Conservation (phyloP, 1,140 invertebrate species). For the Drosophila virilis region DNA sequence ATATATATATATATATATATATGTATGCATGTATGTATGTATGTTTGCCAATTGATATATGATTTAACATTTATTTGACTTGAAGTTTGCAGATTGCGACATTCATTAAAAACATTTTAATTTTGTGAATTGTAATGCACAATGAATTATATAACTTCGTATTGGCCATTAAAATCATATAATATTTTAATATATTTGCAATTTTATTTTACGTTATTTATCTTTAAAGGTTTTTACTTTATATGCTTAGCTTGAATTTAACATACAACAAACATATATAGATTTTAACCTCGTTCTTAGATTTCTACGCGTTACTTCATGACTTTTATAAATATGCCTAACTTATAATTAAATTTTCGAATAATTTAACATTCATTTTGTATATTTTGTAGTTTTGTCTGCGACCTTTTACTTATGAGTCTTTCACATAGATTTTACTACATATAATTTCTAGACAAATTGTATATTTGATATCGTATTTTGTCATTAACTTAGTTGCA, state of each 20-base stretch:
- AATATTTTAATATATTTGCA: background rate
- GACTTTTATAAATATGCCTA: slow-evolving; percentile 1
- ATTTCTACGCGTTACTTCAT: background rate
- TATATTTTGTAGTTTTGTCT: slow-evolving; percentile 25
- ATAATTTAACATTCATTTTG: slow-evolving; percentile 14
- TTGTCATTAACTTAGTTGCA: background rate
- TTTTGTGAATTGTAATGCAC: slow-evolving; percentile 1
- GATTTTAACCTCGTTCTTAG: background rate
- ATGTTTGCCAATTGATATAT: slow-evolving; percentile 34
- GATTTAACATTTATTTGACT: slow-evolving; percentile 11
- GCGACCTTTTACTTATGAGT: slow-evolving; percentile 37
- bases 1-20: background rate
- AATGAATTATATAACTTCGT: slow-evolving; percentile 9
- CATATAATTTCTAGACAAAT: slow-evolving; percentile 2
- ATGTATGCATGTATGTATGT: background rate
- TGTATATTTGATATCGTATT: background rate
- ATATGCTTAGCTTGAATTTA: slow-evolving; percentile 17
- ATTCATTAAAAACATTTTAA: slow-evolving; percentile 10
- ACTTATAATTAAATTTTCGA: background rate
- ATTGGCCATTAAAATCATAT: background rate
- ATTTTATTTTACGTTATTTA: background rate
- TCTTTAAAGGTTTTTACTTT: slow-evolving; percentile 2
- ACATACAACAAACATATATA: slow-evolving; percentile 31
- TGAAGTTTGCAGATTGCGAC: background rate
- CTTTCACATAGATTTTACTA: slow-evolving; percentile 32